A percentile compares a stretch with the other conserved stretches of the same genome.
Evolutionary conservation across 1,140 invertebrate species (phyloP).

Genomic region (Paraescarpia echinospica): DNA sequence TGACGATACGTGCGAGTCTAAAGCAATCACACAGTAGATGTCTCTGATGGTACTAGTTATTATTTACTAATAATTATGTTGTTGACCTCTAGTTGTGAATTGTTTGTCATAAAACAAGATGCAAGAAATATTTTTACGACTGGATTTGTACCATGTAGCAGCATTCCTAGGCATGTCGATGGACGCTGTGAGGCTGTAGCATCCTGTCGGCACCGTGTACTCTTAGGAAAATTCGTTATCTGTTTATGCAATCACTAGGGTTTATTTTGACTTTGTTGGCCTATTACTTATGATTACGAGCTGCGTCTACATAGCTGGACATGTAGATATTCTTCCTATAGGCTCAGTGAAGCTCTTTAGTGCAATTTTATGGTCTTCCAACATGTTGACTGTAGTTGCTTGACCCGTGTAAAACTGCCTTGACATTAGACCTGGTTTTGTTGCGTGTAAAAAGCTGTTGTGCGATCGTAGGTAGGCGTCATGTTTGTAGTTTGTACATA

Average conservation of each 20-base stretch:
- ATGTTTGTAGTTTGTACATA: not conserved
- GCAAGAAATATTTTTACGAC: slow-evolving; percentile 1
- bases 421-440: not conserved
- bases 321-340: not conserved
- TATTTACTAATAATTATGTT: not conserved
- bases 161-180: not conserved
- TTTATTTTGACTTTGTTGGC: not conserved
- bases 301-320: not conserved
- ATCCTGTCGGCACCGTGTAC: not conserved
- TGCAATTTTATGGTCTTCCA: not conserved
- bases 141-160: not conserved
- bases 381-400: not conserved
- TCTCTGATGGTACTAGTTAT: not conserved
- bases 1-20: not conserved
- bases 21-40: not conserved
- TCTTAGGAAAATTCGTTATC: not conserved
- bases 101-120: not conserved
- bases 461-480: not conserved
- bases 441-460: not conserved
- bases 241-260: not conserved
- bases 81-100: not conserved
- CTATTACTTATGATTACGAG: not conserved
- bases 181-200: not conserved
- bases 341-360: not conserved
- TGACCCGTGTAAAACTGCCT: not conserved